These are phyloP conservation scores for Palythoa heliodiscus DNA, from an alignment of 92 coral and sea anemone species.

Conservation along the genomic window DNA sequence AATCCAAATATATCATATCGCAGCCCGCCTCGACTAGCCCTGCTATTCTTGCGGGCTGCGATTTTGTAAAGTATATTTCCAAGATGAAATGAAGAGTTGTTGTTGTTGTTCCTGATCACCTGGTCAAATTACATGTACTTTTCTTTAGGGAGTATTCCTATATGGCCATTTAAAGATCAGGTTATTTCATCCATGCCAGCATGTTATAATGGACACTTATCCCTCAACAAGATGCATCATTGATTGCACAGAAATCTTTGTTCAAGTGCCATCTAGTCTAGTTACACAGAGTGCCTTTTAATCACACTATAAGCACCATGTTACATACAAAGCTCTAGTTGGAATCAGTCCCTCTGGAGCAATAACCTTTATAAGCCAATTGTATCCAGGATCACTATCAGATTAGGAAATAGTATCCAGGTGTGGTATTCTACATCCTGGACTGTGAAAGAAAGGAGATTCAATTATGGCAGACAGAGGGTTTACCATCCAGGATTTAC, in stretches of 20 bases:
- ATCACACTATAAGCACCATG: slow-evolving; percentile 49
- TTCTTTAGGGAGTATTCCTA: slow-evolving; percentile 50
- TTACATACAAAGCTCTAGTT: slow-evolving; percentile 54
- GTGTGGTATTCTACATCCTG: slow-evolving; percentile 51
- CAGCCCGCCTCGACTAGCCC: no score
- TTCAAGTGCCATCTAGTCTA: slow-evolving; percentile 52
- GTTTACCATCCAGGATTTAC: slow-evolving; percentile 53
- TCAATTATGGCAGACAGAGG: slow-evolving; percentile 56
- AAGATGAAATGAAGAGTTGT: no score
- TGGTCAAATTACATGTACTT: slow-evolving; percentile 61
- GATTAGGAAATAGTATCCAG: slow-evolving; percentile 57
- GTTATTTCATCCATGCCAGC: no score
- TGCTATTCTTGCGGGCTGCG: no score
- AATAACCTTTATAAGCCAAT: slow-evolving; percentile 38
- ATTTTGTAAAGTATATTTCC: no score
- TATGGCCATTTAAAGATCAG: no score
- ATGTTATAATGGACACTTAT: slow-evolving; percentile 42
- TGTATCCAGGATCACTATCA: slow-evolving; percentile 53
- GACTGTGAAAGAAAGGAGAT: slow-evolving; percentile 40
- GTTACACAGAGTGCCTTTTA: slow-evolving; percentile 39
- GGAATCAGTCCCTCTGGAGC: slow-evolving; percentile 57
- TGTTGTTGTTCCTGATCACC: slow-evolving; percentile 42
- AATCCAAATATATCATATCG: no score
- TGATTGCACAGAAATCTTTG: no score
- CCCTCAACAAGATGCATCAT: slow-evolving; percentile 58